Conservation (phyloP, 2,113 vertebrate species). For the Percina caprodes region DNA sequence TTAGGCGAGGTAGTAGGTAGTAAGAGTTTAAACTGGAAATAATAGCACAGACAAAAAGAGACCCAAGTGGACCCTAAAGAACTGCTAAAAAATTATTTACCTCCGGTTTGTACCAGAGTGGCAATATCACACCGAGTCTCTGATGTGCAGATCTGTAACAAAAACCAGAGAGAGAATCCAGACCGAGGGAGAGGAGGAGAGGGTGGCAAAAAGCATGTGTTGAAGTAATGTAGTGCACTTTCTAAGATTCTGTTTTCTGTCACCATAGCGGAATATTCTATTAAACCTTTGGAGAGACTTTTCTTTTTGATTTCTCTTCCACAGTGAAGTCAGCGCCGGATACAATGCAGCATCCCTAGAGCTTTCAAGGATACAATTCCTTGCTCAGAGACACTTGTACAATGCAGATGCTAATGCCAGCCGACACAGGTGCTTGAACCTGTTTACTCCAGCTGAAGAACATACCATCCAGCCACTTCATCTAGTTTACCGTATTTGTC, state of each 20-base stretch:
- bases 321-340: background rate
- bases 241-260: background rate
- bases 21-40: constrained; percentile 23
- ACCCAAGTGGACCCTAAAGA: constrained; percentile 28
- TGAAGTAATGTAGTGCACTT: background rate
- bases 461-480: background rate
- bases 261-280: background rate
- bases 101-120: background rate
- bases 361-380: background rate
- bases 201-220: background rate
- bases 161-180: constrained; percentile 13
- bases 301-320: background rate
- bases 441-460: background rate
- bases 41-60: constrained; percentile 2
- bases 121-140: constrained; percentile 9
- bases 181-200: constrained; percentile 5
- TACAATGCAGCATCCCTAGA: background rate
- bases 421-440: constrained; percentile 11
- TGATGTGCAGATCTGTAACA: constrained; percentile 15
- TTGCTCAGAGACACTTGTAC: background rate
- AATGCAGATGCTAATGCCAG: background rate
- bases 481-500: background rate
- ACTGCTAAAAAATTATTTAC: constrained; percentile 25
- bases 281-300: background rate
- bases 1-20: constrained; percentile 12